Conservation (phyloP, 2,113 vertebrate species). For the Oophaga pumilio region DNA sequence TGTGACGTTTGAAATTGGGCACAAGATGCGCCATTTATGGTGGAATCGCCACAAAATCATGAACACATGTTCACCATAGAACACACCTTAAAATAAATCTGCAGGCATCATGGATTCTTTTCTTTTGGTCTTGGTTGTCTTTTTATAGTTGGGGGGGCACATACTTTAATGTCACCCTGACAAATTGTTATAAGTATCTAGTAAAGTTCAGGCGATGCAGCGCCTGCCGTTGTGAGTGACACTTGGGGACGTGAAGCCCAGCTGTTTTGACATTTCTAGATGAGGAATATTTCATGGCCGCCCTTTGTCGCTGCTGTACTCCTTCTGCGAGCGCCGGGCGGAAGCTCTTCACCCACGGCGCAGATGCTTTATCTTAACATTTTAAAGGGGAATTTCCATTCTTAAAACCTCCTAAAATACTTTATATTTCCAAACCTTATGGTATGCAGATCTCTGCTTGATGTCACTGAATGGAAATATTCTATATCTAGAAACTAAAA, state of each 20-base stretch:
- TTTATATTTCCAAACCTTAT: background rate
- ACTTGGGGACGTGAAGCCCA: background rate
- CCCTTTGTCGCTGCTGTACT: background rate
- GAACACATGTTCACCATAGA: too few relatives aligned
- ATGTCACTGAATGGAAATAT: too few relatives aligned
- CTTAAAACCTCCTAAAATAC: background rate
- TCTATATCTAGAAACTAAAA: too few relatives aligned
- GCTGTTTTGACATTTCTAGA: constrained; percentile 9
- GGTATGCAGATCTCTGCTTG: too few relatives aligned
- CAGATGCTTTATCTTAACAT: background rate
- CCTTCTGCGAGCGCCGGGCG: background rate
- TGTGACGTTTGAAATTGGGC: too few relatives aligned
- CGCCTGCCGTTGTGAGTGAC: background rate
- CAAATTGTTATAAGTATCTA: background rate
- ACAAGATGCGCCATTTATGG: too few relatives aligned
- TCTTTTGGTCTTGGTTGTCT: too few relatives aligned
- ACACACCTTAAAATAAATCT: too few relatives aligned
- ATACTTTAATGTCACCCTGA: background rate
- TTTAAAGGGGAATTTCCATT: background rate
- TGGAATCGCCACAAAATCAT: too few relatives aligned
- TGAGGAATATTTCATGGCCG: background rate
- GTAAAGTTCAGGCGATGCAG: background rate
- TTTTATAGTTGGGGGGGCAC: background rate
- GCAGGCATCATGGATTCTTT: too few relatives aligned
- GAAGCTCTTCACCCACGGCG: background rate